Evolutionary conservation across 2,888 invertebrate genomes (phyloP).

Genomic region (Cryptosula pallasiana): DNA sequence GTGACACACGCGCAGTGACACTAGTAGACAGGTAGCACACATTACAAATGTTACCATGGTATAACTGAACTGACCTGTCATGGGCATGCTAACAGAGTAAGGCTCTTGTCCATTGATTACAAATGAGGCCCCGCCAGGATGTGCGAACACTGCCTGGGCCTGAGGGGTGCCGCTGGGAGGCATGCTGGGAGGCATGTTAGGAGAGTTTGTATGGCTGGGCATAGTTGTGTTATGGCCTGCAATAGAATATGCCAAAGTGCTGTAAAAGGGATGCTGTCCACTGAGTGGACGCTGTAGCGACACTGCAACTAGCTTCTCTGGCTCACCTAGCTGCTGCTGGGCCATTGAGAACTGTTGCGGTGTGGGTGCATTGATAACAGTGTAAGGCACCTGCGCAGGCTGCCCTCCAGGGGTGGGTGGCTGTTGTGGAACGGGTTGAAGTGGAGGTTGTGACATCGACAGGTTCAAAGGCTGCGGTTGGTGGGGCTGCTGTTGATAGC

Average conservation of each 20-base stretch:
- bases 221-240: slow-evolving; percentile 55
- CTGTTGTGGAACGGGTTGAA: not conserved
- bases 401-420: not conserved
- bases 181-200: not conserved
- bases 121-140: slow-evolving; percentile 57
- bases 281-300: no score
- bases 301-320: no score
- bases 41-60: no score
- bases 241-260: not conserved
- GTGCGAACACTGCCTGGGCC: not conserved
- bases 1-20: no score
- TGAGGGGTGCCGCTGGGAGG: not conserved
- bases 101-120: slow-evolving; percentile 82
- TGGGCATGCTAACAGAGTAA: slow-evolving; percentile 55
- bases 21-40: no score
- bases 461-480: slow-evolving; percentile 8
- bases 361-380: not conserved
- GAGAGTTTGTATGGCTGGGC: not conserved
- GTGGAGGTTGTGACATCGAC: not conserved
- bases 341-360: slow-evolving; percentile 1
- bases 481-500: slow-evolving; percentile 23
- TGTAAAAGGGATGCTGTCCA: no score
- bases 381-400: not conserved
- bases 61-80: slow-evolving; percentile 2
- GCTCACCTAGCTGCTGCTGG: slow-evolving; percentile 13